Evolutionary conservation across 2,888 invertebrate genomes (phyloP), one percentile per base, ranked within the genome.

Genomic region (Strigamia maritima): DNA sequence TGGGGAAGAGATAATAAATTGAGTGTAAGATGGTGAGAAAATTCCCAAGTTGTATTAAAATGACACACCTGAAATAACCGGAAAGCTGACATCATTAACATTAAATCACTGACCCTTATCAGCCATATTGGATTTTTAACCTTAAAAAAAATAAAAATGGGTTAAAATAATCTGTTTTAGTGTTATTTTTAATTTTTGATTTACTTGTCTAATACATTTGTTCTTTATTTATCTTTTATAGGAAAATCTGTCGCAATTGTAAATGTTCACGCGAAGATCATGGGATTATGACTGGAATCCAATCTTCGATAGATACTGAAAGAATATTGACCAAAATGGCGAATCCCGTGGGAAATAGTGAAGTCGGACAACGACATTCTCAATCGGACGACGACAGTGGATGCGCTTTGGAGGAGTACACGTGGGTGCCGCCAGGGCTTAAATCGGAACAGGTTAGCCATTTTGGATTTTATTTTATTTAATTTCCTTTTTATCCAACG

Each of bases 371-470:
- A 84, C 87, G 94, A 81, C 93, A 94, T 84, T 94, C 95, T 76
- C 95, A 96, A 86, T 95, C 95, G 81, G 98, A 98, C 86, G 97
- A 98, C 86, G 98, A 98, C 87, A 95, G 95, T 79, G 98, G 98
- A 12, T 98, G 98, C 86, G 97, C 97, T 26, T 88, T 98, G 82
- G 98, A 98, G 86, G 98, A 98, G 87, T 98, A 97, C 87, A 96
- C 97, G 1, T 98, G 98, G 98, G 95, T 98, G 81, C 98, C 98
- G 54, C 95, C 95, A 2, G 97, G 97, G 81, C 89, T 98, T 19
- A 91, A 97, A 85, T 97, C 98, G 0, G 97, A 98, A 88, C 97
- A 97, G 92, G 98, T 98, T 86, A 87, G 85, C 65, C 26, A 65
- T 65, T 26, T 80, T n/a, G 60, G 54, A 31, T 10, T 35, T 77